Percentiles rank a stretch among this genome's conserved stretches.
These are phyloP conservation scores for Steatornis caripensis DNA, from an alignment of 2,113 vertebrate species.

Conservation along the genomic window DNA sequence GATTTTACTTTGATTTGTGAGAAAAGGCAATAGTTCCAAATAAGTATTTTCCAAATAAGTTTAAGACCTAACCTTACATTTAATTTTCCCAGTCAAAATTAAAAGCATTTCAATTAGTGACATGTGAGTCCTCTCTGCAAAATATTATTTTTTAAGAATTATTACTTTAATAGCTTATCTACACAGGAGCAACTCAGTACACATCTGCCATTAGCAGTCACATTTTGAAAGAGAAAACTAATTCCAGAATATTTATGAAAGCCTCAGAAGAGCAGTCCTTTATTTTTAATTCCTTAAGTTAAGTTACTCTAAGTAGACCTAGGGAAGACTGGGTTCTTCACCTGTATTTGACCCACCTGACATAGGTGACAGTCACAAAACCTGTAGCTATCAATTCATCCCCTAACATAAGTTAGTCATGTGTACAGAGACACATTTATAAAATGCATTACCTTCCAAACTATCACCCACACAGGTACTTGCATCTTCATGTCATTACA, in stretches of 20 bases:
- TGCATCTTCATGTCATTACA: neutral
- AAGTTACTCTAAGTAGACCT: neutral
- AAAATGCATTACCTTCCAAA: neutral
- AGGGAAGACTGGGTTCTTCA: neutral
- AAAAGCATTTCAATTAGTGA: neutral
- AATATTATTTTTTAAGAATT: neutral
- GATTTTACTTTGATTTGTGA: neutral
- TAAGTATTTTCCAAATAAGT: neutral
- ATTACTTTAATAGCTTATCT: neutral
- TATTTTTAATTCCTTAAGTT: neutral
- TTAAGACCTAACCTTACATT: neutral
- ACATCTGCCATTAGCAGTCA: neutral
- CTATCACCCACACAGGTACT: neutral
- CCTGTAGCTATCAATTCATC: neutral
- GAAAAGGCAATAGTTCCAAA: neutral
- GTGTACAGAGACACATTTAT: neutral
- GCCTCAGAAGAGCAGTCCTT: neutral
- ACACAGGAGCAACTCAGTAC: neutral
- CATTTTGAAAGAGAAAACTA: neutral
- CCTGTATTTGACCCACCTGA: neutral
- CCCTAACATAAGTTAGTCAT: neutral
- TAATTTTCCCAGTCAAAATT: neutral
- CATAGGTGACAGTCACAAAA: neutral
- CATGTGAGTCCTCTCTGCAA: neutral
- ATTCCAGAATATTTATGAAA: neutral